Conservation (phyloP, 2,797 vertebrate genomes). For the Anas acuta region DNA sequence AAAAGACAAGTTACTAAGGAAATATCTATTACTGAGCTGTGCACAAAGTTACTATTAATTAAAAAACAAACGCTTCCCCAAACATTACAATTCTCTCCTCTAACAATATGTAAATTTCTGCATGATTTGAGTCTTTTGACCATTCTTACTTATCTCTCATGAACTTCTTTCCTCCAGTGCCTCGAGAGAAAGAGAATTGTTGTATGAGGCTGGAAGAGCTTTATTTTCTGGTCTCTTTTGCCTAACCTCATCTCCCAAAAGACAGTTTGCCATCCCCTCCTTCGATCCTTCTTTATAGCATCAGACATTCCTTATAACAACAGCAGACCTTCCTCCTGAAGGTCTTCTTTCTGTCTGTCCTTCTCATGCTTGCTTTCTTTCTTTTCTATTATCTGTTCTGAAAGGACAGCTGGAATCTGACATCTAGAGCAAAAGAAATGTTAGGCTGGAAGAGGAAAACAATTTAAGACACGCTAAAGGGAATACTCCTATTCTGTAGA, state of each 20-base stretch:
- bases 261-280: not conserved
- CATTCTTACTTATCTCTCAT: not conserved
- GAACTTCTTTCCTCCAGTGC: not conserved
- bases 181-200: not conserved
- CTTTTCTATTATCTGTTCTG: not conserved
- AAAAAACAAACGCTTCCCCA: not conserved
- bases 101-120: not conserved
- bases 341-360: not conserved
- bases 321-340: not conserved
- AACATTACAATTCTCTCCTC: not conserved
- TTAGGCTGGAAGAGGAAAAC: not conserved
- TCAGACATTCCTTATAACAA: not conserved
- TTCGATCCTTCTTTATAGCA: accelerated
- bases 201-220: not conserved
- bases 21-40: not conserved
- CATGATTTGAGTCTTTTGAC: not conserved
- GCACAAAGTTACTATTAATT: not conserved
- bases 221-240: not conserved
- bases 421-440: not conserved
- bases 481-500: not conserved
- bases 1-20: not conserved
- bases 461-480: not conserved
- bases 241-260: not conserved
- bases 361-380: not conserved
- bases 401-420: not conserved